These are phyloP conservation scores for Polietes domitor DNA, from an alignment of 2,888 invertebrate genomes.

Conservation along the genomic window DNA sequence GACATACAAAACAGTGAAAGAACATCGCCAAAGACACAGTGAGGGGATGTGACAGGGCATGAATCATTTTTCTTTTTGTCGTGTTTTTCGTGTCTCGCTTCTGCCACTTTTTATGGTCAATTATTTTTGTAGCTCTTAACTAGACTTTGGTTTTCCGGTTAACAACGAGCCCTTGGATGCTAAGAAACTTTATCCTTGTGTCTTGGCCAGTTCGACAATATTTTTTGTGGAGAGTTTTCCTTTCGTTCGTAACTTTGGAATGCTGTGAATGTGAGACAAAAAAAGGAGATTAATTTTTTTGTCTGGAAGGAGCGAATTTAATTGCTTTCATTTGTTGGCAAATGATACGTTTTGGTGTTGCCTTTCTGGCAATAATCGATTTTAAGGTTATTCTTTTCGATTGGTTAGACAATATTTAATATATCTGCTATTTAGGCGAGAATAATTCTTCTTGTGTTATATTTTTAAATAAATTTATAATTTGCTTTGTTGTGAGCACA, in stretches of 20 bases:
- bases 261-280: background rate
- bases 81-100: background rate
- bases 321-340: slow-evolving; percentile 33
- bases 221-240: slow-evolving; percentile 10
- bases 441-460: no score
- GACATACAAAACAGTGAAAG: slow-evolving; percentile 26
- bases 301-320: slow-evolving; percentile 15
- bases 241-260: background rate
- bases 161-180: background rate
- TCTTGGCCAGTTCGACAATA: background rate
- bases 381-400: background rate
- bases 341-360: background rate
- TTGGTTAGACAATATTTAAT: no score
- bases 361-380: slow-evolving; percentile 1
- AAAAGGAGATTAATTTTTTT: background rate
- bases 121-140: slow-evolving; percentile 2
- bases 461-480: no score
- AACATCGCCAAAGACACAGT: background rate
- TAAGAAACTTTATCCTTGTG: slow-evolving; percentile 18
- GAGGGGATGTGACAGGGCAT: background rate
- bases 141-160: background rate
- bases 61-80: slow-evolving; percentile 5
- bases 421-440: no score
- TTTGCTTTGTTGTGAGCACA: no score
- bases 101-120: slow-evolving; percentile 13